A percentile compares a stretch with the other conserved stretches of the same genome.
Conservation (phyloP, 1,140 invertebrate species). For the Planococcus citri region DNA sequence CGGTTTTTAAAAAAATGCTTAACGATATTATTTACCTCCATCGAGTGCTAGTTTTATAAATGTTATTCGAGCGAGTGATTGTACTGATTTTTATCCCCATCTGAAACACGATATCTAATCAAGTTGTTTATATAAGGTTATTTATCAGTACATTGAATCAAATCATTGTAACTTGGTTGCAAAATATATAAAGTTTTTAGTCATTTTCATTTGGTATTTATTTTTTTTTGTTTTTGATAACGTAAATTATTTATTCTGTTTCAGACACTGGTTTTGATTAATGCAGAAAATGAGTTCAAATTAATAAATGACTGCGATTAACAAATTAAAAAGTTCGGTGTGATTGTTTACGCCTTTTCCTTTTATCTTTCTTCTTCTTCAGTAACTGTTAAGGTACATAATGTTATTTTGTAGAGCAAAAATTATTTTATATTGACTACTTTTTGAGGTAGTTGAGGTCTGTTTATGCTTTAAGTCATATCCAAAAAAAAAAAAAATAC, state of each 20-base stretch:
- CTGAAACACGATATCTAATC: background rate
- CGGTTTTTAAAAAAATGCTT: background rate
- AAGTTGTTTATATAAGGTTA: background rate
- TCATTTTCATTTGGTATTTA: background rate
- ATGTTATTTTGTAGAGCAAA: slow-evolving; percentile 7
- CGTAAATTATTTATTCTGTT: background rate
- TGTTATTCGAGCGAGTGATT: background rate
- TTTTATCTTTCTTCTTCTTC: background rate
- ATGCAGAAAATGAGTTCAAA: background rate
- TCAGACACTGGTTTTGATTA: background rate
- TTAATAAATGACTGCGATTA: background rate
- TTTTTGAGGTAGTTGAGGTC: background rate
- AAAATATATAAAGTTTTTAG: background rate
- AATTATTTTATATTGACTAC: background rate
- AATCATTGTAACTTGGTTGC: background rate
- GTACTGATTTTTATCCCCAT: background rate
- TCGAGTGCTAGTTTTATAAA: background rate
- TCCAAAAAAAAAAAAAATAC: slow-evolving; percentile 1
- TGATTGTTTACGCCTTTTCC: background rate
- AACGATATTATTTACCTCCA: background rate
- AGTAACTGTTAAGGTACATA: background rate
- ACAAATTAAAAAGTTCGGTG: background rate
- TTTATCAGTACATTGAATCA: background rate
- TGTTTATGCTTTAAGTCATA: background rate
- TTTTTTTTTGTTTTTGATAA: background rate